Evolutionary conservation across 2,888 invertebrate species (phyloP).

Genomic region (Bursaphelenchus okinawaensis): DNA sequence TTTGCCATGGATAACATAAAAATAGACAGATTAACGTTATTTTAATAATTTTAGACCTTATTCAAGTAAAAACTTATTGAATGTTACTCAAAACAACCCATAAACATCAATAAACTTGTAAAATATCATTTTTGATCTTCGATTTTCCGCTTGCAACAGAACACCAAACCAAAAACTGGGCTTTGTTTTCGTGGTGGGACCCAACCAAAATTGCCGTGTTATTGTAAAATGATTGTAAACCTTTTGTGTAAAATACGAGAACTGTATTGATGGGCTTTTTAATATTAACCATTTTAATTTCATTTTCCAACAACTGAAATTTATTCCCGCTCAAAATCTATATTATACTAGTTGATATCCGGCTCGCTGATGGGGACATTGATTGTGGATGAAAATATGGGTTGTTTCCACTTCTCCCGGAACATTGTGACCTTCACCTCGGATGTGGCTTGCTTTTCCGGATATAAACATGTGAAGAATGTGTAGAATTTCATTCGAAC

Average conservation of each 20-base stretch:
- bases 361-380: constrained; percentile 32
- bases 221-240: too few relatives aligned
- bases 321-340: not conserved
- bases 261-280: too few relatives aligned
- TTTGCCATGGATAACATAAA: too few relatives aligned
- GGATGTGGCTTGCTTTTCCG: constrained; percentile 26
- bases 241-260: too few relatives aligned
- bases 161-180: not conserved
- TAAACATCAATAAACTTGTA: not conserved
- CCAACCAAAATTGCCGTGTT: too few relatives aligned
- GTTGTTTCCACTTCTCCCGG: constrained; percentile 17
- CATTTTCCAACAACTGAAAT: too few relatives aligned
- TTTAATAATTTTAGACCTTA: too few relatives aligned
- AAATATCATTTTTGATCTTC: not conserved
- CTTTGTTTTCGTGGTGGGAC: not conserved
- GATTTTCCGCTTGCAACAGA: not conserved
- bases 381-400: constrained; percentile 26
- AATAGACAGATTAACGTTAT: too few relatives aligned
- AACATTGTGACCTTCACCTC: constrained; percentile 24
- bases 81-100: not conserved
- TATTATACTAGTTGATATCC: constrained; percentile 12
- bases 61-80: not conserved
- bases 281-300: too few relatives aligned
- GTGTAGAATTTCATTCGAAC: constrained; percentile 18
- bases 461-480: constrained; percentile 26